Percentiles rank a stretch among this genome's conserved stretches.
Evolutionary conservation across 2,888 invertebrate species (phyloP).

Genomic region (Hypomecis punctinalis): DNA sequence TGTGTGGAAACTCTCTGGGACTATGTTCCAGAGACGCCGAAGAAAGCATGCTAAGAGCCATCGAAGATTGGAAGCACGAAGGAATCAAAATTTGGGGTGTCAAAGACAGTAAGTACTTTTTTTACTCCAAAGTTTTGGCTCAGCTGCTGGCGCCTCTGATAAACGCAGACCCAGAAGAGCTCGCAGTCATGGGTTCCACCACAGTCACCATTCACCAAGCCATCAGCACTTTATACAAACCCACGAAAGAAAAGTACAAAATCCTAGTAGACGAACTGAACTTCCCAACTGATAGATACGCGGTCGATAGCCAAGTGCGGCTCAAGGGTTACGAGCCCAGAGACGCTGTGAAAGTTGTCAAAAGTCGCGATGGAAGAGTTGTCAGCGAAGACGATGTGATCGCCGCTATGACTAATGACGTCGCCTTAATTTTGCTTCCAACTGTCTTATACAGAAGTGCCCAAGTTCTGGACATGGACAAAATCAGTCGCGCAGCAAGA

Average conservation of each 20-base stretch:
- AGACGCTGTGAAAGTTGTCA: constrained; percentile 71
- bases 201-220: constrained; percentile 71
- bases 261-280: constrained; percentile 73
- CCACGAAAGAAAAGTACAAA: constrained; percentile 64
- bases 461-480: constrained; percentile 70
- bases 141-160: constrained; percentile 69
- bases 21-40: constrained; percentile 70
- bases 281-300: constrained; percentile 75
- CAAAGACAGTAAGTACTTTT: constrained; percentile 63
- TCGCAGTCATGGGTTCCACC: constrained; percentile 61
- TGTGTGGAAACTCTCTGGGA: constrained; percentile 76
- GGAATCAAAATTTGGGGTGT: constrained; percentile 69
- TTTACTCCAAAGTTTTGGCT: constrained; percentile 62
- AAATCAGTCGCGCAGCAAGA: constrained; percentile 64
- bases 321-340: constrained; percentile 65
- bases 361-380: constrained; percentile 55
- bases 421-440: constrained; percentile 64
- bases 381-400: constrained; percentile 69
- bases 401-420: constrained; percentile 70
- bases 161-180: constrained; percentile 65
- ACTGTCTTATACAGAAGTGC: constrained; percentile 69
- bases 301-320: constrained; percentile 71
- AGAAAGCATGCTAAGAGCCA: constrained; percentile 50
- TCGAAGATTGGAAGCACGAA: constrained; percentile 68
- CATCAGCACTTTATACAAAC: constrained; percentile 72